Evolutionary conservation across 1,140 invertebrate genomes (phyloP).

Genomic region (Heliconius himera): DNA sequence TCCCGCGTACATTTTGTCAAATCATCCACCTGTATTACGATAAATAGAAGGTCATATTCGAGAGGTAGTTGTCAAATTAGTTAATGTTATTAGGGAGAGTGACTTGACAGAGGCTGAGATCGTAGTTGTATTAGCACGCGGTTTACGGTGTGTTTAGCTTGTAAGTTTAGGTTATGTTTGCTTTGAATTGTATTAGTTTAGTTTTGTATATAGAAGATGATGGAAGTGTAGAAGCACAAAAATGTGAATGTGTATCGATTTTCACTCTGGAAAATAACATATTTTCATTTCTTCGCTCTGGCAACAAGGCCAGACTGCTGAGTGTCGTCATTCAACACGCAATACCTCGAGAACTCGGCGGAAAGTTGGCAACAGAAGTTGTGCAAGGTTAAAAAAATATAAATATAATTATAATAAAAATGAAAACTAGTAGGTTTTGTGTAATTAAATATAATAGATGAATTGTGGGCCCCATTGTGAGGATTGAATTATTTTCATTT

Average conservation of each 20-base stretch:
- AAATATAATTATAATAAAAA: too few species aligned
- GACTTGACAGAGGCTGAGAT: background rate
- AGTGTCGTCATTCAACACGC: too few species aligned
- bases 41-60: background rate
- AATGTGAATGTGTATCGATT: too few species aligned
- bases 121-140: background rate
- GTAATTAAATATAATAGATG: too few species aligned
- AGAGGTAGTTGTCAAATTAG: conserved; percentile 1
- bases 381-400: too few species aligned
- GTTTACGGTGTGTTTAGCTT: background rate
- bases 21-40: background rate
- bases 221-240: background rate
- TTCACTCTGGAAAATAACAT: too few species aligned
- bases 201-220: background rate
- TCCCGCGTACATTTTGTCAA: background rate
- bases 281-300: too few species aligned
- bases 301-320: too few species aligned
- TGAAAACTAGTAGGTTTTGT: too few species aligned
- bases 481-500: too few species aligned
- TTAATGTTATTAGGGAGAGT: background rate
- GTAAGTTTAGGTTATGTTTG: background rate
- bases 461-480: too few species aligned
- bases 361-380: background rate
- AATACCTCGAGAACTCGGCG: background rate
- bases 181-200: background rate